Evolutionary conservation across 2,113 vertebrate genomes (phyloP).

Genomic region (Fregetta grallaria): DNA sequence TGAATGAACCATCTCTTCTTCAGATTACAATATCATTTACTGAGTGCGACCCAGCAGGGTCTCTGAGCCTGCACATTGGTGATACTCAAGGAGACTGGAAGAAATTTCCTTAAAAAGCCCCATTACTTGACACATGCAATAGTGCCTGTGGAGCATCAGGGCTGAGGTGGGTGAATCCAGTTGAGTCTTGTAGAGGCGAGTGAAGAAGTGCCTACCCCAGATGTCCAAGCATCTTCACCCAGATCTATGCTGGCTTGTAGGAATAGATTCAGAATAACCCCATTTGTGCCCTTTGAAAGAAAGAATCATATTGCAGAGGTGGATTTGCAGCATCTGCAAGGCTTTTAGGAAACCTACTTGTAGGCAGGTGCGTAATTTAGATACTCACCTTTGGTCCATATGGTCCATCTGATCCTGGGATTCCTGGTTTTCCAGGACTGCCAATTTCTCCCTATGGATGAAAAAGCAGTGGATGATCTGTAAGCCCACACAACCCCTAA

Average conservation of each 20-base stretch:
- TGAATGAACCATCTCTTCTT: not conserved
- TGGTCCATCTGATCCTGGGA: conserved; percentile 74
- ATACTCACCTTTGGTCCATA: conserved; percentile 77
- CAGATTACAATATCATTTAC: not conserved
- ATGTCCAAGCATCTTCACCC: not conserved
- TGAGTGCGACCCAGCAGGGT: not conserved
- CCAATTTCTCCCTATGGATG: conserved; percentile 79
- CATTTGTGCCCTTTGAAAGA: not conserved
- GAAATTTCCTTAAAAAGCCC: not conserved
- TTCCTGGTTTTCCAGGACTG: conserved; percentile 74
- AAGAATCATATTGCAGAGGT: fast-evolving
- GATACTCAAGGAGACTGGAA: not conserved
- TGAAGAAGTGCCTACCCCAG: not conserved
- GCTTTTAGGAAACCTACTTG: not conserved
- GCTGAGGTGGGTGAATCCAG: fast-evolving
- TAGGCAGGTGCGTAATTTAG: not conserved
- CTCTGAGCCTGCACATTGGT: not conserved
- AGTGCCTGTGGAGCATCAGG: not conserved
- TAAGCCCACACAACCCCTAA: not conserved
- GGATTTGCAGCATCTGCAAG: not conserved
- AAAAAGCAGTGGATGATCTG: not conserved
- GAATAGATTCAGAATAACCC: not conserved
- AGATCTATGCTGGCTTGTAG: not conserved
- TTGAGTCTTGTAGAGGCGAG: not conserved
- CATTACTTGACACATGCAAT: too few species aligned